Conservation (phyloP, 2,113 vertebrate species). For the Heterocephalus glaber region DNA sequence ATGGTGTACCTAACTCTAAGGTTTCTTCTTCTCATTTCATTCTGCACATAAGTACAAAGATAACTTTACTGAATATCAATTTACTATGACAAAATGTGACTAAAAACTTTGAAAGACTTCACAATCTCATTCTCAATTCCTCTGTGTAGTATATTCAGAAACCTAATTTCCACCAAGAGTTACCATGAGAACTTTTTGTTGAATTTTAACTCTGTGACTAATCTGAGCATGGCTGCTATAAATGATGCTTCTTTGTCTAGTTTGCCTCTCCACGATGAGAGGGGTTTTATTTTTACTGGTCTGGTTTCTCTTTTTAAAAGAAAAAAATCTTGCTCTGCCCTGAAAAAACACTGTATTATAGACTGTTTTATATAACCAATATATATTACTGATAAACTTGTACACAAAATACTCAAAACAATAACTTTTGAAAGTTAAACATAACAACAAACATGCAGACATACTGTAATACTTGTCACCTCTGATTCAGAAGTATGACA, state of each 20-base stretch:
- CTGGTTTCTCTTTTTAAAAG: background rate
- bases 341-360: background rate
- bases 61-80: constrained; percentile 22
- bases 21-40: background rate
- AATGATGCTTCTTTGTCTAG: background rate
- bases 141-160: background rate
- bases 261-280: background rate
- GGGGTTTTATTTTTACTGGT: background rate
- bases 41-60: background rate
- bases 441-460: background rate
- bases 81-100: background rate
- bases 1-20: background rate
- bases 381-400: background rate
- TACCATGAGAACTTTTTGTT: background rate
- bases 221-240: background rate
- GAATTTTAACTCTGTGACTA: constrained; percentile 13
- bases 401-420: background rate
- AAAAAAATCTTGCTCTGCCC: background rate
- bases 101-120: constrained; percentile 5
- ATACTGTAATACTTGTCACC: background rate
- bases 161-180: background rate
- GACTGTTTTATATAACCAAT: background rate
- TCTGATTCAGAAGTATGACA: background rate
- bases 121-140: background rate
- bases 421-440: constrained; percentile 19